Evolutionary conservation across 2,888 invertebrate species (phyloP), one percentile per base, ranked within the genome.

Genomic region (Rhaphigaster nebulosa): DNA sequence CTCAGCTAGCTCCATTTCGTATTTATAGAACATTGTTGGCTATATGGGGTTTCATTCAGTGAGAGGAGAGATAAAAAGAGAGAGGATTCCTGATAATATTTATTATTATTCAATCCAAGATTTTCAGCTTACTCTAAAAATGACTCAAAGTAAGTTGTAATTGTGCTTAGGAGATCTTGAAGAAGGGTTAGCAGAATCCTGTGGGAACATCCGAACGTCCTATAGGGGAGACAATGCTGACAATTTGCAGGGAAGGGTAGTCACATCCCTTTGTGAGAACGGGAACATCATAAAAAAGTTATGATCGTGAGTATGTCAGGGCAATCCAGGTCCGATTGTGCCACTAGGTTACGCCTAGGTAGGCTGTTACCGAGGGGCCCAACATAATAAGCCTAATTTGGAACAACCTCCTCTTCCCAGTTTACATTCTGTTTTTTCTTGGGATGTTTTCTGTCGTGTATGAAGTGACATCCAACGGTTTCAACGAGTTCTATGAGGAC

Each of bases 241-340:
- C 91, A 90, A 91, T 91, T 91, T 91, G 90, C 90, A 90, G 88
- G 84, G 54, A 54, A 54, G 90, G 56, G 41, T 76, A 65, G 87
- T 54, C 45, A 89, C 70, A 87, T 76, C 52, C 89, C 70, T 80
- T 90, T 90, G 84, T 91, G 91, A 91, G 91, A 91, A 91, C 84
- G 50, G 84, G 70, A n/a, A 84, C 87, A 54, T 90, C 87, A 90
- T 88, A 91, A 91, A 91, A 91, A 91, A 87, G 90, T 87, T 88
- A 91, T 90, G 88, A 88, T 88, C 65, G 38, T 41, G 56, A 54
- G 88, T 88, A 88, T 88, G 88, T 88, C 88, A 88, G 26, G 88
- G 56, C 60, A 88, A 88, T 88, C 88, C 88, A 56, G 65, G 84
- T 84, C 84, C 84, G 84, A 84, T 84, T 84, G 84, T 84, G 45